Evolutionary conservation across 2,888 invertebrate genomes (phyloP), one percentile per base, ranked within the genome.

Genomic region (Malthinus flaveolus): DNA sequence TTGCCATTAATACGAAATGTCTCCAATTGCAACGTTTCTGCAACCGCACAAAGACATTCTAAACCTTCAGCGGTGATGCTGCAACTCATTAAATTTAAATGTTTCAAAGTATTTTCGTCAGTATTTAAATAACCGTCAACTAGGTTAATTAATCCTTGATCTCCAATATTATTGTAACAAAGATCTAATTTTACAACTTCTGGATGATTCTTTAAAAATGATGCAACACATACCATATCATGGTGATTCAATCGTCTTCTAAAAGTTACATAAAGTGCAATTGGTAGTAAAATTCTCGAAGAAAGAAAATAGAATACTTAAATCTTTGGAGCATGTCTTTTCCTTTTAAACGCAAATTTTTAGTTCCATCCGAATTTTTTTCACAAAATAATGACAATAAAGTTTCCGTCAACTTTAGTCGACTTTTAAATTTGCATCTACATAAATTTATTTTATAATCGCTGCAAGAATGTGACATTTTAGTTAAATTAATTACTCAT

Each of bases 51-150:
- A 51, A 80, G 58, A 34, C 69, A 60, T 13, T 65, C 47, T 5
- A 84, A 74, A 0, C 85, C 84, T 32, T 67, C 60, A 1, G 77
- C 76, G 0, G 78, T 77, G 35, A 87, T 71, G 45, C 83, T 73
- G 63, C 87, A 87, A 52, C 83, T 82, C 78, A 82, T 82, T 1
- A 87, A 68, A 69, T 85, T 84, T 12, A 87, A 66, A 64, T 84
- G 80, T 1, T 75, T 67, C 0, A 86, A 59, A 54, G 81, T 79
- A 0, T 85, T 82, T 49, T 80, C 68, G 0, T 76, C 73, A 71
- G 82, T 77, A 0, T 80, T 66, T 1, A 84, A 73, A 5, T 80
- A 72, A 11, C 77, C 75, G 66, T 82, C 79, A 2, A 80, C 63
- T 8, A 84, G 63, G 58, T 77, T 79, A 42, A 71, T 72, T 13